A percentile compares a stretch with the other conserved stretches of the same genome.
Evolutionary conservation across 2,113 vertebrate genomes (phyloP).

Genomic region (Pygathrix nemaeus): DNA sequence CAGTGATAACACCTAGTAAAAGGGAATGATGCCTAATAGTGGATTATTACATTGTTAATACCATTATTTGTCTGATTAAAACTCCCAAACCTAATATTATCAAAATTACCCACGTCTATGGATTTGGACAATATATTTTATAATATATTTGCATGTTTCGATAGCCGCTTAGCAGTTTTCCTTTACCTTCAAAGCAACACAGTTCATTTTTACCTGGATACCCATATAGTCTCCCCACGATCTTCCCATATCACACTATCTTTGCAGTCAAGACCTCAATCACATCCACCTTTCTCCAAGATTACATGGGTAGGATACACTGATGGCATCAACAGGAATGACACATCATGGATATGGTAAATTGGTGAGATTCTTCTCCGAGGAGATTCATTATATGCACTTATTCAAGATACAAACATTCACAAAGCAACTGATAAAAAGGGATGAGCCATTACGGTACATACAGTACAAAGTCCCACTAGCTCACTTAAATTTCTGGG

Average conservation of each 20-base stretch:
- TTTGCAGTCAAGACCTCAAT: background rate
- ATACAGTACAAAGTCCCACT: fast-evolving
- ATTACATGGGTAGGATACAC: background rate
- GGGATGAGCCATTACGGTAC: background rate
- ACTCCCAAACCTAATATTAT: background rate
- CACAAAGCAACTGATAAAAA: background rate
- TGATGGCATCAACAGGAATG: background rate
- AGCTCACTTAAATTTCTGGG: background rate
- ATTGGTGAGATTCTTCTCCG: background rate
- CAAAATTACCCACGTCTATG: background rate
- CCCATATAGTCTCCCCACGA: background rate
- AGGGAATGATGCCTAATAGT: background rate
- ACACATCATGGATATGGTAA: background rate
- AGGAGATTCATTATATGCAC: background rate
- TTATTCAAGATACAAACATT: background rate
- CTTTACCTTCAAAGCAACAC: background rate
- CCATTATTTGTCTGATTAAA: background rate
- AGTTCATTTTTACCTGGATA: background rate
- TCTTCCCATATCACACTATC: background rate
- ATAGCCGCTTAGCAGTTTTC: background rate
- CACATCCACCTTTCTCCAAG: background rate
- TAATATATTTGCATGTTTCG: background rate
- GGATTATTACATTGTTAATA: background rate
- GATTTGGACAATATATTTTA: background rate
- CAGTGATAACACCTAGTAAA: background rate